Percentiles rank a stretch among this genome's conserved stretches.
Evolutionary conservation across 2,888 invertebrate genomes (phyloP).

Genomic region (Agrilus mali): DNA sequence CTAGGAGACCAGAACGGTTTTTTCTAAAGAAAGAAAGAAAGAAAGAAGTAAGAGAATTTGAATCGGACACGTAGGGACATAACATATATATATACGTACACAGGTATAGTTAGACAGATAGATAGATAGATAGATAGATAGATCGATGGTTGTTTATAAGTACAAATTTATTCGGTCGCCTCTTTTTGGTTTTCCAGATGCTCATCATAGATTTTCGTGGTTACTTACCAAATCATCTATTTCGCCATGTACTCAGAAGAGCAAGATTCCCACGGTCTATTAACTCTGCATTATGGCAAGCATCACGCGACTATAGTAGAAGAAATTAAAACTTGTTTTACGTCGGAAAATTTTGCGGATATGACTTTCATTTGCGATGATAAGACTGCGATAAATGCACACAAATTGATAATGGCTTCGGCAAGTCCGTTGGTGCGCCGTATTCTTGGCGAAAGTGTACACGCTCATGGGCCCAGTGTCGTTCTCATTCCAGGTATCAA

Average conservation of each 20-base stretch:
- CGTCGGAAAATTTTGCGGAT: slow-evolving; percentile 76
- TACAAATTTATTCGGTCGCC: neutral
- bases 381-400: slow-evolving; percentile 68
- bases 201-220: too few species aligned
- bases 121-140: too few species aligned
- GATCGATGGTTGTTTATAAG: too few species aligned
- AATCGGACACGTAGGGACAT: too few species aligned
- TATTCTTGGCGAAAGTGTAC: slow-evolving; percentile 58
- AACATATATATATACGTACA: too few species aligned
- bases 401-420: slow-evolving; percentile 75
- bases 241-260: slow-evolving; percentile 43
- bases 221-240: slow-evolving; percentile 15
- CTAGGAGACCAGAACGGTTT: too few species aligned
- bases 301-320: slow-evolving; percentile 86
- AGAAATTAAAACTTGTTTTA: slow-evolving; percentile 80
- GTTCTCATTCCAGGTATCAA: slow-evolving; percentile 77
- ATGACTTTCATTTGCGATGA: slow-evolving; percentile 77
- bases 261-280: slow-evolving; percentile 52
- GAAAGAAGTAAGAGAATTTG: too few species aligned
- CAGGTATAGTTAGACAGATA: too few species aligned
- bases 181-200: slow-evolving; percentile 2
- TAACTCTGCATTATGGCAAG: slow-evolving; percentile 87
- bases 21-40: too few species aligned
- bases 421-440: slow-evolving; percentile 75
- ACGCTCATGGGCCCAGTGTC: slow-evolving; percentile 58